Evolutionary conservation across 2,888 invertebrate genomes (phyloP).

Genomic region (Cyrtodaria siliqua): DNA sequence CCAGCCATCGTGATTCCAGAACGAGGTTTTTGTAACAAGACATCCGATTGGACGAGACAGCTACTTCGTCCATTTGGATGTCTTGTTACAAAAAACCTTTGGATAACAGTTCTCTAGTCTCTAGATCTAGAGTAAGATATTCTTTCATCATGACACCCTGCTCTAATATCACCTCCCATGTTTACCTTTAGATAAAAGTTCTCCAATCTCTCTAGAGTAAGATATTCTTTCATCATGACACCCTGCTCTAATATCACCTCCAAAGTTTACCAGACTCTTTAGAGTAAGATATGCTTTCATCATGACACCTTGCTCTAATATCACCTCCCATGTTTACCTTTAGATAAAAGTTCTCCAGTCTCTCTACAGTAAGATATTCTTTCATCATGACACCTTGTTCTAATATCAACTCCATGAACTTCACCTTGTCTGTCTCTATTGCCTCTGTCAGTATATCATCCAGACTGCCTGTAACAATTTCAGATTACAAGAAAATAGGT

Average conservation of each 20-base stretch:
- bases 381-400: constrained; percentile 85
- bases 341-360: constrained; percentile 83
- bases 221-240: constrained; percentile 85
- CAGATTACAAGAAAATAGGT: too few relatives aligned
- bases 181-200: constrained; percentile 82
- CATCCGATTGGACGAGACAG: too few relatives aligned
- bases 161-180: constrained; percentile 81
- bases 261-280: constrained; percentile 79
- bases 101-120: constrained; percentile 83
- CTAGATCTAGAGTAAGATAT: constrained; percentile 83
- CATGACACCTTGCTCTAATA: constrained; percentile 85
- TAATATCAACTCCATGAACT: constrained; percentile 85
- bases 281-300: constrained; percentile 85
- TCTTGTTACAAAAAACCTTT: too few relatives aligned
- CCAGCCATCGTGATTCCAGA: too few relatives aligned
- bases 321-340: constrained; percentile 78
- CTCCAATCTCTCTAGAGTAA: constrained; percentile 81
- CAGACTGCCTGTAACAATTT: constrained; percentile 76
- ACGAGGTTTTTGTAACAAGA: too few relatives aligned
- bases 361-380: constrained; percentile 83
- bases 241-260: constrained; percentile 85
- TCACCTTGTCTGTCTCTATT: constrained; percentile 83
- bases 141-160: constrained; percentile 85
- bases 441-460: constrained; percentile 84
- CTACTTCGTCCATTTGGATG: too few relatives aligned